These are phyloP conservation scores for Gandaritis pyraliata DNA, from an alignment of 2,888 invertebrate species.

Conservation along the genomic window DNA sequence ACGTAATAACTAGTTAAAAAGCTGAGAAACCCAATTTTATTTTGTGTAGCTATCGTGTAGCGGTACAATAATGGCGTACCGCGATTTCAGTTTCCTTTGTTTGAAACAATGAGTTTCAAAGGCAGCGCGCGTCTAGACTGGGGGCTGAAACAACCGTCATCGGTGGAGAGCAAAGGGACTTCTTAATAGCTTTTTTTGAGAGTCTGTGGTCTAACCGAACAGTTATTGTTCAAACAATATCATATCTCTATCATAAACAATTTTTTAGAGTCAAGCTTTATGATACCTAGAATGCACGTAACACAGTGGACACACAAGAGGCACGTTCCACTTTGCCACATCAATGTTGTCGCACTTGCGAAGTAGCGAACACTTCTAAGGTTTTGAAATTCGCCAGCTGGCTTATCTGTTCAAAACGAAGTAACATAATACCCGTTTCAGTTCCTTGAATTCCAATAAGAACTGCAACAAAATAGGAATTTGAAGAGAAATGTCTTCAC, in stretches of 20 bases:
- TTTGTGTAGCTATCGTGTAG: constrained; percentile 48
- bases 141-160: constrained; percentile 41
- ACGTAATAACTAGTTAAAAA: constrained; percentile 8
- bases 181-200: constrained; percentile 11
- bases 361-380: constrained; percentile 31
- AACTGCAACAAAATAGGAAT: constrained; percentile 39
- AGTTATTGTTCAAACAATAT: not conserved
- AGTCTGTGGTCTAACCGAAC: not conserved
- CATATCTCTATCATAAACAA: not conserved
- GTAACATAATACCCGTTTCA: constrained; percentile 41
- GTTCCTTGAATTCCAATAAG: constrained; percentile 38
- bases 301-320: constrained; percentile 23
- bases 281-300: not conserved
- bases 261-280: not conserved
- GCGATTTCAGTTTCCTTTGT: constrained; percentile 52
- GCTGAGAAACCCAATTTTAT: constrained; percentile 43
- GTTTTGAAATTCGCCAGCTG: constrained; percentile 36
- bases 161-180: constrained; percentile 42
- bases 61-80: constrained; percentile 48
- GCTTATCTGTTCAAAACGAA: constrained; percentile 34
- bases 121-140: constrained; percentile 49
- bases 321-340: constrained; percentile 46
- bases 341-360: constrained; percentile 37
- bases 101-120: constrained; percentile 58
- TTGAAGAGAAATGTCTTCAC: constrained; percentile 27